Evolutionary conservation across 2,888 invertebrate species (phyloP), one percentile per base, ranked within the genome.

Genomic region (Syritta pipiens): DNA sequence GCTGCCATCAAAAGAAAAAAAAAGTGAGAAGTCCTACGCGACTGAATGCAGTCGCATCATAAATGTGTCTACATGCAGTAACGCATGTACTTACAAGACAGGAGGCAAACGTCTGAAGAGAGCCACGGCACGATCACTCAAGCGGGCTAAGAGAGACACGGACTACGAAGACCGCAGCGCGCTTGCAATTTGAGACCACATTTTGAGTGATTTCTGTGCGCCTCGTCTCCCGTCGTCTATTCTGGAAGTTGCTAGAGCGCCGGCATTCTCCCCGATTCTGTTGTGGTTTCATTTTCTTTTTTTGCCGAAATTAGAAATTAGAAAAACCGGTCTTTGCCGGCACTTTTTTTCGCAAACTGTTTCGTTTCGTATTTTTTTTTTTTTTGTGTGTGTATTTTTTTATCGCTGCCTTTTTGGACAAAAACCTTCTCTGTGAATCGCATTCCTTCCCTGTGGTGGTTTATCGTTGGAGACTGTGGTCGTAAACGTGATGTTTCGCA

Each of bases 261-360:
- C 44, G 59, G 32, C 44, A 44, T 44, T 53, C 22, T 35, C 22
- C 10, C 19, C 32, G 4, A 10, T 26, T 44, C 7, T 32, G 10
- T 22, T 30, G 17, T 19, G 32, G 30, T 44, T 22, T 35, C 19
- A 19, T 53, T 60, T 22, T 53, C 28, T 14, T 53, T 59, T n/a
- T n/a, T n/a, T n/a, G n/a, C 67, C 53, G 3, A 65, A 76, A 77
- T 77, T 77, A 77, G 71, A 71, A 37, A 37, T 37, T 37, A 17
- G 37, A 17, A 9, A 71, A 77, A 77, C 76, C 76, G 63, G 76
- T 77, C 59, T 59, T n/a, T 71, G 63, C 76, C 71, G 76, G 76
- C 71, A 65, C 53, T 71, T 77, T 69, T 77, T 59, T n/a, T n/a
- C n/a, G 76, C 63, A 30, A 30, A 28, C 24, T 40, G 26, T 59